phyloP scores from a whole-genome alignment of 2,888 invertebrate species.

The Girardia tigrina region DNA sequence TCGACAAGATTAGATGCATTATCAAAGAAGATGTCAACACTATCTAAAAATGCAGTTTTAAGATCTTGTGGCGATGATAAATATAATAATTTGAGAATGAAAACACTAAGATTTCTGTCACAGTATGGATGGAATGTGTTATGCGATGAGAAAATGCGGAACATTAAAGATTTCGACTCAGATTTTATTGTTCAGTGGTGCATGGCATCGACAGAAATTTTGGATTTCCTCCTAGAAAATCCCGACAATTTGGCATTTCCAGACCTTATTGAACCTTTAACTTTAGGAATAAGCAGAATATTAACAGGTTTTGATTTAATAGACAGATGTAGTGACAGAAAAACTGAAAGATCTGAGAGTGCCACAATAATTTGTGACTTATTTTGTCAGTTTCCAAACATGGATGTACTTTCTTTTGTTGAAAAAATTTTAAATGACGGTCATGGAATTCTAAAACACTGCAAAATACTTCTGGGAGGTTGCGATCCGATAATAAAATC shows the following conservation, averaged over 20 bases:
- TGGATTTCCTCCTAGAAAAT: background rate
- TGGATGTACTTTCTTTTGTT: background rate
- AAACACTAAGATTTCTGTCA: background rate
- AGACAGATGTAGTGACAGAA: background rate
- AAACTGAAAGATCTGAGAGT: background rate
- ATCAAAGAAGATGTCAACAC: background rate
- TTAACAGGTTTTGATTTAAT: background rate
- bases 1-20: background rate
- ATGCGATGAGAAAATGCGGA: background rate
- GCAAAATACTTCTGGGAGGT: background rate
- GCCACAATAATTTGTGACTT: background rate
- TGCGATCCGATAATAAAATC: background rate
- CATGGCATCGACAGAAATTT: background rate
- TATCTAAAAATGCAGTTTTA: background rate
- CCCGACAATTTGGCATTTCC: background rate
- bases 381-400: slow-evolving; percentile 17
- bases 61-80: background rate
- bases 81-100: background rate
- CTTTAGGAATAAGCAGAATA: background rate
- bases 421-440: background rate
- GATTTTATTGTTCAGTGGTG: background rate
- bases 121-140: background rate
- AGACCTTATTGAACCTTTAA: background rate
- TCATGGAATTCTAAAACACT: background rate
- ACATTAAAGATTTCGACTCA: background rate